Evolutionary conservation across 2,113 vertebrate genomes (phyloP).

Genomic region (Seriola aureovittata): DNA sequence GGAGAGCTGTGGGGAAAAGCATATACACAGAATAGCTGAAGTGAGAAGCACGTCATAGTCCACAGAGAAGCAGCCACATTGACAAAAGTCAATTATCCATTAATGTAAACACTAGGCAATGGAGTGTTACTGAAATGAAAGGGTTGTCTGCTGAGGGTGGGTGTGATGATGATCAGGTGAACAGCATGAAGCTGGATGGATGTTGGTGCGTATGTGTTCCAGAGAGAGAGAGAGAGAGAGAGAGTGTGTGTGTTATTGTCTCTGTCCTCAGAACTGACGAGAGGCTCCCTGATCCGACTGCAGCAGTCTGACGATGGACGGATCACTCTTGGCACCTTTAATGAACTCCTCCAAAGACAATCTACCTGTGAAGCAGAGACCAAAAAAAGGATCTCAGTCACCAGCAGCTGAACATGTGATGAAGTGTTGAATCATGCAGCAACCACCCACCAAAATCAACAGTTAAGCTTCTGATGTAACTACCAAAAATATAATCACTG

Average conservation of each 20-base stretch:
- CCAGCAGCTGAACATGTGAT: not conserved
- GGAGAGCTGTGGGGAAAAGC: conserved; percentile 37
- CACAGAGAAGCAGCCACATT: conserved; percentile 56
- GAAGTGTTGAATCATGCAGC: not conserved
- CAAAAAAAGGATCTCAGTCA: not conserved
- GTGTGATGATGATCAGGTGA: conserved; percentile 9
- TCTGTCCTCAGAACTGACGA: conserved; percentile 87
- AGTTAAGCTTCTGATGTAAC: not conserved
- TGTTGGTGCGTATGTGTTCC: conserved; percentile 20
- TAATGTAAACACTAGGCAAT: conserved; percentile 74
- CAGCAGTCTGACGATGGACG: conserved; percentile 95
- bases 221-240: not conserved
- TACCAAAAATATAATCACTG: not conserved
- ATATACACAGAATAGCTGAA: conserved; percentile 4
- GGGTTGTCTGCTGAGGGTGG: conserved; percentile 9
- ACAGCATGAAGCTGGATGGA: conserved; percentile 23
- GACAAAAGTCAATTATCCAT: conserved; percentile 31
- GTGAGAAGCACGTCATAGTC: conserved; percentile 41
- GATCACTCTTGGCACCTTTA: conserved; percentile 97
- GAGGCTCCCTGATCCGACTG: conserved; percentile 95
- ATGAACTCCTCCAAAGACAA: conserved; percentile 98
- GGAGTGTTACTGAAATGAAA: conserved; percentile 51
- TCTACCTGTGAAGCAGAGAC: conserved; percentile 84
- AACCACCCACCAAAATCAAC: not conserved
- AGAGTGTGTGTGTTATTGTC: conserved; percentile 25